These are phyloP conservation scores for Aphelinus atriplicis DNA, from an alignment of 1,140 invertebrate species.

Conservation along the genomic window DNA sequence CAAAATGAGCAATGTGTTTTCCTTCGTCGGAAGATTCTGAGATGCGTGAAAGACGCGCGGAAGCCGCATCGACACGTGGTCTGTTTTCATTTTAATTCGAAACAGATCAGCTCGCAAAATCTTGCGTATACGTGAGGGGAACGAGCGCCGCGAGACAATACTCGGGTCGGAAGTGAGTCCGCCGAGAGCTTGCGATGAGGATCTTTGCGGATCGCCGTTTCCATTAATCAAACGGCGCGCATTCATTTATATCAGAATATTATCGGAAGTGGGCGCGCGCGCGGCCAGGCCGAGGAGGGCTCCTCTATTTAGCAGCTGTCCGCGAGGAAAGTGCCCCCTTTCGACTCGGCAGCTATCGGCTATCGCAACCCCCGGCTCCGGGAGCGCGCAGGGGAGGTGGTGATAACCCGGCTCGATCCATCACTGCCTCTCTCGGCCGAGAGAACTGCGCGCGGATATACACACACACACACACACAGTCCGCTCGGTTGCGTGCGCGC, in stretches of 20 bases:
- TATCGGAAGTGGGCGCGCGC: constrained; percentile 24
- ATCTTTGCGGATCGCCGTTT: constrained; percentile 18
- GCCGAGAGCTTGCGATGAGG: constrained; percentile 20
- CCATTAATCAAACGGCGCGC: constrained; percentile 37
- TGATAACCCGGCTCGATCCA: constrained; percentile 66
- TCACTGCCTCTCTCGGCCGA: constrained; percentile 58
- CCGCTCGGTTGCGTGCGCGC: constrained; percentile 22
- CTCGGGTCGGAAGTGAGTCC: constrained; percentile 14
- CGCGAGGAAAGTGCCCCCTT: constrained; percentile 52
- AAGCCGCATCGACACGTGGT: too few relatives aligned
- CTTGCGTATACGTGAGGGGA: constrained; percentile 24
- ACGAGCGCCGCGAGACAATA: background rate
- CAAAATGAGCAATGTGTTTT: too few relatives aligned
- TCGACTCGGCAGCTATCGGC: background rate
- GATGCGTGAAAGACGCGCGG: background rate
- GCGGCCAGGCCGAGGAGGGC: background rate
- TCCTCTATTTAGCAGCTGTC: constrained; percentile 59
- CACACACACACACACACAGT: background rate
- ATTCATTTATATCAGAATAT: constrained; percentile 41
- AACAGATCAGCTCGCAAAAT: constrained; percentile 21
- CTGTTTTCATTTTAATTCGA: constrained; percentile 22
- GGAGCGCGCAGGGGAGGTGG: constrained; percentile 49
- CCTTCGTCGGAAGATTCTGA: too few relatives aligned
- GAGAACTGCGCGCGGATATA: background rate
- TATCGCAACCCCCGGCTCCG: too few relatives aligned